Base-by-base conservation (phyloP, 2,797 vertebrate genomes). In the Poeciliopsis gracilis region DNA sequence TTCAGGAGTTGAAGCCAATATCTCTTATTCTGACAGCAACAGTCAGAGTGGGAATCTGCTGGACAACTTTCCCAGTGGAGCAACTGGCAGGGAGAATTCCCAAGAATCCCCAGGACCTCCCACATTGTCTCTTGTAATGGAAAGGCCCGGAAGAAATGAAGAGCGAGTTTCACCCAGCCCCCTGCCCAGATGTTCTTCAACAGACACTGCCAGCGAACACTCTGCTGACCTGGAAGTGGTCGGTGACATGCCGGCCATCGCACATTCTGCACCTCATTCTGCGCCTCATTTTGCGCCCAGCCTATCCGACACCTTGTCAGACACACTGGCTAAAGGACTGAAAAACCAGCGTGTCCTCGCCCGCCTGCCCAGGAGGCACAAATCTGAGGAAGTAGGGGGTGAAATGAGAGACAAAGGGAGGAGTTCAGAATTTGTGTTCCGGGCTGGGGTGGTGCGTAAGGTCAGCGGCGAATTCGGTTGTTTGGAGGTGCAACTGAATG, bases 181-280 rank as follows among this genome's bases (percentile, higher is more conserved):
- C 1, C 86, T 96, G n/a, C 93, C 93, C 16, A 96, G 97, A 66
- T 98, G 97, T 61, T 98, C 97, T 57, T 97, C 97, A 12, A 98
- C 97, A 0, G 97, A 98, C 93, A 98, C 97, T 0, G 97, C 97
- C 85, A 97, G 96, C 2, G 97, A 97, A 84, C 96, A 97, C 91
- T 89, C 97, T 0, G 94, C 96, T 66, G 95, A 98, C 92, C 91
- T 96, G 82, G 97, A 92, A 86, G 89, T 95, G 23, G 93, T 95
- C 1, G 82, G 47, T 0, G 86, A 63, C 76, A 33, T 77, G 1
- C 88, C 74, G 20, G 1, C 73, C 28, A 69, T 72, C 61, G 8
- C 82, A 0, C 87, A 82, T 53, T 53, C 23, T 59, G 77, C 77
- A 51, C 80, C 85, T 1, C 90, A 83, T 1, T 23, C 73, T 59